Percentiles rank a stretch among this genome's conserved stretches.
Evolutionary conservation across 2,113 vertebrate genomes (phyloP).

Genomic region (Oreochromis aureus): DNA sequence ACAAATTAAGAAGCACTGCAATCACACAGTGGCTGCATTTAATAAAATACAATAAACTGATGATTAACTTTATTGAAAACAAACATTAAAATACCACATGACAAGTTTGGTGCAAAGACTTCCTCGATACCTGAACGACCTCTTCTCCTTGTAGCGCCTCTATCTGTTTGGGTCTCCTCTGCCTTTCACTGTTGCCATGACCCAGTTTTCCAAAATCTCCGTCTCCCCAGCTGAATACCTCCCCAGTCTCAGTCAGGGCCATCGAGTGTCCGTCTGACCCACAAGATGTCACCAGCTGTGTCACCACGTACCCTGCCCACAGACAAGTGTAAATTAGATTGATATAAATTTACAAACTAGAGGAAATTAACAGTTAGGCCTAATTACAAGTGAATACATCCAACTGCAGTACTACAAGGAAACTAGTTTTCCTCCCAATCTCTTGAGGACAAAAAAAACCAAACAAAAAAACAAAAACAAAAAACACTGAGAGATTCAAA

Average conservation of each 20-base stretch:
- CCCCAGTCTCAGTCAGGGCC: constrained; percentile 78
- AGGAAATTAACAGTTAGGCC: not conserved
- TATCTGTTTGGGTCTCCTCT: constrained; percentile 77
- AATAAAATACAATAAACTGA: not conserved
- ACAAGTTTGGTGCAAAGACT: not conserved
- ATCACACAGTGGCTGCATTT: not conserved
- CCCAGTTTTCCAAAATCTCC: constrained; percentile 81
- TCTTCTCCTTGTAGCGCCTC: constrained; percentile 78
- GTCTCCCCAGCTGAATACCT: constrained; percentile 83
- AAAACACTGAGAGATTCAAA: not conserved
- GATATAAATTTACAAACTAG: not conserved
- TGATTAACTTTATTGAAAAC: not conserved
- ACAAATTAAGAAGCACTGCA: not conserved
- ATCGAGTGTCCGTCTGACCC: constrained; percentile 79
- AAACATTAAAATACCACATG: not conserved
- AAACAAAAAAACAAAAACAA: no score
- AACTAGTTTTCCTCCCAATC: not conserved
- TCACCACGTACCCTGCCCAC: constrained; percentile 74
- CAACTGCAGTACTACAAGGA: not conserved
- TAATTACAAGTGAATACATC: not conserved
- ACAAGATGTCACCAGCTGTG: constrained; percentile 76
- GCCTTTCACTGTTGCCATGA: constrained; percentile 78
- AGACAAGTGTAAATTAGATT: not conserved
- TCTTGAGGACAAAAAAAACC: not conserved
- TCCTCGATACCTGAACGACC: constrained; percentile 70